These are phyloP conservation scores for Drosophila crucigera DNA, from an alignment of 2,888 invertebrate species.

Conservation along the genomic window DNA sequence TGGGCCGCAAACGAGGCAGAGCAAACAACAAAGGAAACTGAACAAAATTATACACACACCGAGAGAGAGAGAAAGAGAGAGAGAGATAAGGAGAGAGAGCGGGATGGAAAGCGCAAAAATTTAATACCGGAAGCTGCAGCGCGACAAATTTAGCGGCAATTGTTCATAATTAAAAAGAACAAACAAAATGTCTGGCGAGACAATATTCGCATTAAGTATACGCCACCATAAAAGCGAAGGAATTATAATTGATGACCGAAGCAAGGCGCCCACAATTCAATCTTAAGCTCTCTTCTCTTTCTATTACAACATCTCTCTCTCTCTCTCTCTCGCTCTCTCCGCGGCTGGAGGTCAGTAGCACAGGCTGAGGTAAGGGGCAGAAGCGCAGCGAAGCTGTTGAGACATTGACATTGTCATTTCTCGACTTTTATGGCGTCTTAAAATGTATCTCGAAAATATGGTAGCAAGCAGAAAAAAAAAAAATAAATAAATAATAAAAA, in stretches of 20 bases:
- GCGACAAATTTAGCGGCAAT: slow-evolving; percentile 72
- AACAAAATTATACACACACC: not conserved
- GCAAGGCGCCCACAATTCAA: slow-evolving; percentile 32
- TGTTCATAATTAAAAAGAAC: slow-evolving; percentile 64
- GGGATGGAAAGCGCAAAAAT: slow-evolving; percentile 10
- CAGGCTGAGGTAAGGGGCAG: slow-evolving; percentile 38
- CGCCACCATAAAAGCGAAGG: slow-evolving; percentile 68
- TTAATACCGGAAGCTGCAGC: slow-evolving; percentile 69
- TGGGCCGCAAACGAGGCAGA: slow-evolving; percentile 14
- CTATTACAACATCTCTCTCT: not conserved
- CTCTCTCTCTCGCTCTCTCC: slow-evolving; percentile 1
- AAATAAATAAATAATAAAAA: slow-evolving; percentile 17
- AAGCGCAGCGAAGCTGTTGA: slow-evolving; percentile 34
- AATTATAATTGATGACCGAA: slow-evolving; percentile 65
- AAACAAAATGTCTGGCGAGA: slow-evolving; percentile 40
- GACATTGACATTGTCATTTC: slow-evolving; percentile 79
- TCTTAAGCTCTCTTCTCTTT: not conserved
- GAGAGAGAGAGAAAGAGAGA: not conserved
- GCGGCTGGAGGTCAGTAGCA: slow-evolving; percentile 75
- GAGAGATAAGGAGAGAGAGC: slow-evolving; percentile 1
- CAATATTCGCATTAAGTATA: slow-evolving; percentile 67
- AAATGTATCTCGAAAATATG: slow-evolving; percentile 69
- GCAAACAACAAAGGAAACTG: slow-evolving; percentile 2
- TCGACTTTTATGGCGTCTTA: slow-evolving; percentile 80
- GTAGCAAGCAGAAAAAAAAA: slow-evolving; percentile 16